phyloP scores from a whole-genome alignment of 1,140 invertebrate genomes.

The Mercenaria mercenaria region DNA sequence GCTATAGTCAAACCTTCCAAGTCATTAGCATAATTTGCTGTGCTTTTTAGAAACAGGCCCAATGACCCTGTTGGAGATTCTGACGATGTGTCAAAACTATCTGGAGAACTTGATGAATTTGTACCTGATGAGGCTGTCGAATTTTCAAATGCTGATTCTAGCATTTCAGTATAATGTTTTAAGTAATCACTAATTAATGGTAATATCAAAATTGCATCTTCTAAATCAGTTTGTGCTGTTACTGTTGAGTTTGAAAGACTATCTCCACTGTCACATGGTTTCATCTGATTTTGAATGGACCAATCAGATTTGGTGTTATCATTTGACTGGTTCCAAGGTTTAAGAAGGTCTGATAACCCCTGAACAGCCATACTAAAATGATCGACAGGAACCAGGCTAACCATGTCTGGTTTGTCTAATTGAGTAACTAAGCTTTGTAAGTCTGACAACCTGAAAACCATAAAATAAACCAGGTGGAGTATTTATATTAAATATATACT shows the following conservation, averaged over 20 bases:
- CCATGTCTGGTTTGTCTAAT: constrained; percentile 12
- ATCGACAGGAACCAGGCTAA: constrained; percentile 34
- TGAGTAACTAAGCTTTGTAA: constrained; percentile 17
- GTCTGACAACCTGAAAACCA: constrained; percentile 43
- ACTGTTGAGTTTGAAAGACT: background rate
- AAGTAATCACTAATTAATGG: constrained; percentile 60
- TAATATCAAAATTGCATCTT: constrained; percentile 50
- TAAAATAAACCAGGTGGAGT: background rate
- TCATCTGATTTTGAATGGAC: constrained; percentile 1
- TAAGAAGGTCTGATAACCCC: constrained; percentile 34
- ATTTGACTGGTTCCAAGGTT: constrained; percentile 1
- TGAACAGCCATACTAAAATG: constrained; percentile 59
- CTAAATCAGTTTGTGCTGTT: background rate
- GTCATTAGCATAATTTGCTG: constrained; percentile 58
- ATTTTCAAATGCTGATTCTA: background rate
- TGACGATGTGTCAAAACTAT: constrained; percentile 49
- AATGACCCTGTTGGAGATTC: constrained; percentile 51
- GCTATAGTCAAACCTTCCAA: constrained; percentile 46
- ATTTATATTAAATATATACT: no score
- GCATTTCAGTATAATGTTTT: constrained; percentile 56
- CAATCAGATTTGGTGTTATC: background rate
- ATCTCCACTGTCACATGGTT: background rate
- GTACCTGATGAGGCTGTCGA: background rate
- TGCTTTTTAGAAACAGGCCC: constrained; percentile 19
- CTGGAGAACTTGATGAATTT: constrained; percentile 46